Evolutionary conservation across 2,113 vertebrate species (phyloP).

Genomic region (Eclectus roratus): DNA sequence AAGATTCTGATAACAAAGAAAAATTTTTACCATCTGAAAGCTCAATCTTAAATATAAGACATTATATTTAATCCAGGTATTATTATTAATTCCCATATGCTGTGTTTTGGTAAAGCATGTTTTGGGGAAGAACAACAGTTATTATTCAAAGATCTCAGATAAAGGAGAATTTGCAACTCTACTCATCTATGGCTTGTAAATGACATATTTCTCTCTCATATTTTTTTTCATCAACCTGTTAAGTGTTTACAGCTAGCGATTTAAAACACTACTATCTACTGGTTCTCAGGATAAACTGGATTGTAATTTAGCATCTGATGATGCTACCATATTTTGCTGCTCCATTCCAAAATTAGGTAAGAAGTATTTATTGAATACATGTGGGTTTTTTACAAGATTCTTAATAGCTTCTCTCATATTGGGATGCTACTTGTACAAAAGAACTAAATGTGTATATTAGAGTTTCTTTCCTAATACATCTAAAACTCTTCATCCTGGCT

Average conservation of each 20-base stretch:
- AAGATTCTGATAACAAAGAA: background rate
- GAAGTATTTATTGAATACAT: background rate
- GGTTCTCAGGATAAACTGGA: background rate
- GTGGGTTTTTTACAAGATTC: background rate
- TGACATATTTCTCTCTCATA: background rate
- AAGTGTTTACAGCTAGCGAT: background rate
- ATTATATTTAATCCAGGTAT: background rate
- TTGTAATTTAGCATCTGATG: background rate
- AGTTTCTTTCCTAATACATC: background rate
- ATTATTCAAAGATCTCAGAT: background rate
- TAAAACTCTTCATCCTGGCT: background rate
- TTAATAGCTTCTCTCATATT: background rate
- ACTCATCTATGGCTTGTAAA: background rate
- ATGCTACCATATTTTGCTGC: background rate
- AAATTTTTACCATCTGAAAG: background rate
- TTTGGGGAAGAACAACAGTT: background rate
- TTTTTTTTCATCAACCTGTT: background rate
- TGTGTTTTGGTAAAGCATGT: background rate
- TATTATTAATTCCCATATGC: background rate
- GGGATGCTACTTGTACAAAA: background rate
- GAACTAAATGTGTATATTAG: background rate
- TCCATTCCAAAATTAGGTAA: background rate
- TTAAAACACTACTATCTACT: background rate
- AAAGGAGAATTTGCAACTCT: background rate
- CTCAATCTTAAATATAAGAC: background rate